Evolutionary conservation across 2,888 invertebrate species (phyloP).

Genomic region (Ichneumoninae sp.): DNA sequence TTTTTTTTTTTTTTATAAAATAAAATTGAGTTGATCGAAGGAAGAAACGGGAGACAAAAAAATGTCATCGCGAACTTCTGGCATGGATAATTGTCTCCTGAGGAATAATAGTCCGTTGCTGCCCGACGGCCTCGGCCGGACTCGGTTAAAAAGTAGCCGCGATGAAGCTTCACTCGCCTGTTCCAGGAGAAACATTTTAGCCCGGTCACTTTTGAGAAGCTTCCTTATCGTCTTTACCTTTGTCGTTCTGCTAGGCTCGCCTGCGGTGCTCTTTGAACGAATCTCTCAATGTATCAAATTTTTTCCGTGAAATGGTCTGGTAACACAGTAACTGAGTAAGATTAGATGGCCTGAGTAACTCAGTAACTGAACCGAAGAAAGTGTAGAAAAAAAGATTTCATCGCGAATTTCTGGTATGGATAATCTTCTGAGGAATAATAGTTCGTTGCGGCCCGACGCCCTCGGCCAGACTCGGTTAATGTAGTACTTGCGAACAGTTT

Average conservation of each 20-base stretch:
- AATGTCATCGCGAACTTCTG: neutral
- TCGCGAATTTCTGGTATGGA: neutral
- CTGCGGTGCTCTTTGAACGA: neutral
- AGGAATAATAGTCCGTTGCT: neutral
- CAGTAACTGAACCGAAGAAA: neutral
- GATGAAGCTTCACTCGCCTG: slow-evolving; percentile 34
- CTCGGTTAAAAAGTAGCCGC: slow-evolving; percentile 4
- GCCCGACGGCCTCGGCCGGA: neutral
- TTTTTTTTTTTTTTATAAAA: neutral
- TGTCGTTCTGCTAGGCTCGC: too few relatives aligned
- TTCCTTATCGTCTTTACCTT: too few relatives aligned
- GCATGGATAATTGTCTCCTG: slow-evolving; percentile 1
- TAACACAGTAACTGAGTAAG: too few relatives aligned
- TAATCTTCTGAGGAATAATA: too few relatives aligned
- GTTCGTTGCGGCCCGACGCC: neutral
- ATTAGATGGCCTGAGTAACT: slow-evolving; percentile 27
- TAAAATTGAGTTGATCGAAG: neutral
- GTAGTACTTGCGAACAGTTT: too few relatives aligned
- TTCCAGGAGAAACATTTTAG: slow-evolving; percentile 40
- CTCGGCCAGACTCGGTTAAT: neutral
- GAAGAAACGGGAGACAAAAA: neutral
- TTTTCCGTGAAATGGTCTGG: neutral
- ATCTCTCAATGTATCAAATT: neutral
- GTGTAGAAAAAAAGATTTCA: neutral
- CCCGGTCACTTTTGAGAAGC: too few relatives aligned